Base-by-base conservation (phyloP, 2,888 invertebrate species). In the Callyntrura guangdongensis region DNA sequence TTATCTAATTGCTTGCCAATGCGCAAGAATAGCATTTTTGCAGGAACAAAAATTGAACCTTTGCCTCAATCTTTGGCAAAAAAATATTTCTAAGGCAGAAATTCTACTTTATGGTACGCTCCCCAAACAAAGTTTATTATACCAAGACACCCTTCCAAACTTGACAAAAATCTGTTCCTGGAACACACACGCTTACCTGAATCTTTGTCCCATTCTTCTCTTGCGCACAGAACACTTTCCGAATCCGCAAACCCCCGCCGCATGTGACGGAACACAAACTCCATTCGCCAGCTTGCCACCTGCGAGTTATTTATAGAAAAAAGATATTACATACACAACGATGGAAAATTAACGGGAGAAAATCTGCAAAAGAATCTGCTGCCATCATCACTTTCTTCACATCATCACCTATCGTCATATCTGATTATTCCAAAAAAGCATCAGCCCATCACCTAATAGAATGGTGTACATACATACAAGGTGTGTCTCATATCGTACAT, bases 231-330 rank as follows among this genome's bases (percentile, higher is more conserved):
- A 97, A 96, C 89, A 99, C 98, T 92, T 97, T 96, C 12, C 99
- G 96, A 89, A 97, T 96, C 94, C 97, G 96, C 92, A 97, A 96
- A 5, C 99, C 99, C 1, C 97, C 97, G 0, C 98, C 98, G 94
- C 99, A 99, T 27, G 97, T 97, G 45, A 96, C 97, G 93, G 97
- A 97, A 95, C 99, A 99, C 14, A 96, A 95, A 77, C 97, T 97
- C 99, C 99, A 99, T 93, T 98, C 98, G 84, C 97, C 97, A 27
- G 97, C 96, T 94, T 97, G 96, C 98, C 98, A 99, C 95, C 98
- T 98, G 36, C 6, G 95, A 82, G 20, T 61, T 49, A 81, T 69
- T 69, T 45, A 56, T 25, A 77, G n/a, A n/a, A 79, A 86, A 86
- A 86, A 86, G 17, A 67, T 22, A 64, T 53, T 25, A 22, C 53